A percentile compares a stretch with the other conserved stretches of the same genome.
Conservation (phyloP, 2,888 invertebrate genomes). For the Onthophagus sagittarius region DNA sequence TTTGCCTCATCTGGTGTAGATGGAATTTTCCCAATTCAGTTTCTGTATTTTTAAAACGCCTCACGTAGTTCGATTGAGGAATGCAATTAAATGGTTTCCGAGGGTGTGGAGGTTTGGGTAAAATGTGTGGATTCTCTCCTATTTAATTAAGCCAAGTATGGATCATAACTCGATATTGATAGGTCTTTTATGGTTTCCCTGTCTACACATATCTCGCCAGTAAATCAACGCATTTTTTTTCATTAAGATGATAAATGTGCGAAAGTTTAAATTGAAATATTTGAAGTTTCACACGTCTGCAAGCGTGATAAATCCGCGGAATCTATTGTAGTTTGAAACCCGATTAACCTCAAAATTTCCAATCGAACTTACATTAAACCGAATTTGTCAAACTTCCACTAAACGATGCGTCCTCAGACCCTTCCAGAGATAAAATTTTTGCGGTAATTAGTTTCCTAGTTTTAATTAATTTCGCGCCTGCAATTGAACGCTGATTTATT, state of each 20-base stretch:
- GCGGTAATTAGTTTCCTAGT: not conserved
- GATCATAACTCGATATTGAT: not conserved
- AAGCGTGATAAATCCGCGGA: not conserved
- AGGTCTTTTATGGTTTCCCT: not conserved
- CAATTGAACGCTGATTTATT: not conserved
- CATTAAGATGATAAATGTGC: too few relatives aligned
- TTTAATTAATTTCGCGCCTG: not conserved
- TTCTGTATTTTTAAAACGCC: not conserved
- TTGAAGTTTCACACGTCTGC: not conserved
- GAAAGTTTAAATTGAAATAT: not conserved
- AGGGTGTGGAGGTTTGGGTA: not conserved
- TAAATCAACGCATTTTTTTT: not conserved
- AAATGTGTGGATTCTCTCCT: not conserved
- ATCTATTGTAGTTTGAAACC: not conserved
- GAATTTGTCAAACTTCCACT: not conserved
- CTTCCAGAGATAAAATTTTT: not conserved
- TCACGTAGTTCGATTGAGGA: not conserved
- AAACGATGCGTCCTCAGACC: not conserved
- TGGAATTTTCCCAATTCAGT: not conserved
- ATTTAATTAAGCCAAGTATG: not conserved
- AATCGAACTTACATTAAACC: not conserved
- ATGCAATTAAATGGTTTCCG: not conserved
- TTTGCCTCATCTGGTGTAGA: not conserved
- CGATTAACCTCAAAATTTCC: not conserved
- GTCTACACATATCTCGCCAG: not conserved